phyloP scores from a whole-genome alignment of 2,113 vertebrate species.

The Castor canadensis region DNA sequence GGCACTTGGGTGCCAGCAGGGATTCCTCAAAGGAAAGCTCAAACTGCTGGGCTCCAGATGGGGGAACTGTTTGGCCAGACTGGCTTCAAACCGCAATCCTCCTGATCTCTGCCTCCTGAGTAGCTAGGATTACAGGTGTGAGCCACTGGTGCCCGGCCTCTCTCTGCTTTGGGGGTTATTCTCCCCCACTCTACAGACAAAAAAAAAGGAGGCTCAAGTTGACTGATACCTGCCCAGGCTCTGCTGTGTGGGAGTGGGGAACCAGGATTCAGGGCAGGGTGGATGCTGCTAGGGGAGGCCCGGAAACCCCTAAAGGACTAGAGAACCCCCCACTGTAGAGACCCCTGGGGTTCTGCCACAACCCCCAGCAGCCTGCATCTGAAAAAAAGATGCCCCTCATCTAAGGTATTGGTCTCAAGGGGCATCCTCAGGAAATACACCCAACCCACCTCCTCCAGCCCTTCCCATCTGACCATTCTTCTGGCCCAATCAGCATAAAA shows the following conservation, averaged over 20 bases:
- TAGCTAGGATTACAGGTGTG: too few relatives aligned
- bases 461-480: neutral
- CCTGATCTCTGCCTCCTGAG: too few relatives aligned
- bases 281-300: neutral
- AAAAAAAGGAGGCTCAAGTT: too few relatives aligned
- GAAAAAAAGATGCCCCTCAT: neutral
- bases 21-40: too few relatives aligned
- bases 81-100: too few relatives aligned
- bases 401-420: neutral
- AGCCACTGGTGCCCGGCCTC: too few relatives aligned
- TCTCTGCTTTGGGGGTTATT: too few relatives aligned
- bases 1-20: neutral
- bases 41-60: neutral
- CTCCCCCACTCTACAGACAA: too few relatives aligned
- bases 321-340: neutral
- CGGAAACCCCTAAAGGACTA: neutral
- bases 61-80: neutral
- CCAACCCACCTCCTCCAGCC: neutral
- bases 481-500: neutral
- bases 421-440: neutral
- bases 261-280: neutral
- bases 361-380: neutral
- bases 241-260: too few relatives aligned
- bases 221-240: neutral
- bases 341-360: neutral